Evolutionary conservation across 2,888 invertebrate species (phyloP), one percentile per base, ranked within the genome.

Genomic region (Spisula solida): DNA sequence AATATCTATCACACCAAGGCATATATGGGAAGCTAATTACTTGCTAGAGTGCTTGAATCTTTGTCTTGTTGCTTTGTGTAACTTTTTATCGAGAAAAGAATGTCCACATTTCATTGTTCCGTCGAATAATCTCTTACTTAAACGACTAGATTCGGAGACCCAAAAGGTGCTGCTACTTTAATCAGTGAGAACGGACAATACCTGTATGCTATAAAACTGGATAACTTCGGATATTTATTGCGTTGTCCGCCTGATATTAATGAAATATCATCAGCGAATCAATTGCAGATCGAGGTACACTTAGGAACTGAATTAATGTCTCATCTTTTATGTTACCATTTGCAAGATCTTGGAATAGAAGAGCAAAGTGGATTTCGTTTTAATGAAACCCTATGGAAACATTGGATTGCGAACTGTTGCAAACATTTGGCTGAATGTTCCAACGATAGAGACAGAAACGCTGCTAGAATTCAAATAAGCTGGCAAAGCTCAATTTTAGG

Each of bases 61-160:
- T 34, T 80, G 80, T 48, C 48, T 80, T 12, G 25, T 18, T 14
- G 48, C 14, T 20, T 48, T 80, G 20, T 47, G 48, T 34, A 47
- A 80, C 31, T 80, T 47, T 41, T 48, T 80, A 20, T 16, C 51
- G 4, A 20, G 25, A 47, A 47, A 20, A 0, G 2, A n/a, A 16
- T 80, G 80, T 48, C 80, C 80, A 34, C 80, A 80, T 51, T 80
- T 80, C 47, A 80, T 80, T 80, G 18, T 80, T 25, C 80, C 80
- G 20, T 25, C 25, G 8, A 48, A 80, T 51, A 80, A 80, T n/a
- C 48, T 80, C 5, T 34, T 75, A 14, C 31, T 34, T 1, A 75
- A 75, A 31, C 29, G 34, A 34, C 75, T 75, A 18, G 31, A 14
- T 31, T 16, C 29, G 6, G 34, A 16, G 29, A 18, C 29, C 2